phyloP scores from a whole-genome alignment of 2,113 vertebrate genomes.

The Sebastes fasciatus region DNA sequence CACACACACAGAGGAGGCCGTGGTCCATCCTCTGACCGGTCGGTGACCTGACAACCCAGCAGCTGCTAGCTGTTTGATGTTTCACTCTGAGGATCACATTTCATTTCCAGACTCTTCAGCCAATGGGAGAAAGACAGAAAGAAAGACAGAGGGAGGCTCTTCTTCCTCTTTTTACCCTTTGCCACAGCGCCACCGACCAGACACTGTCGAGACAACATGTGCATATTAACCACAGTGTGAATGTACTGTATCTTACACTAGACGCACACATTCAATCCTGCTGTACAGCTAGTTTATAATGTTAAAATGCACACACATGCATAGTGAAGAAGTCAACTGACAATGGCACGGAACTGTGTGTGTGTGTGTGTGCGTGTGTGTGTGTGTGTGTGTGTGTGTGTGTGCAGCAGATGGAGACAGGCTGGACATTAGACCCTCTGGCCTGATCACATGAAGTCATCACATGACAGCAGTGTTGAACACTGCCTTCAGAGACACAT shows the following conservation, averaged over 20 bases:
- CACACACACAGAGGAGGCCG: slow-evolving; percentile 59
- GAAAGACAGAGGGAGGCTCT: slow-evolving; percentile 52
- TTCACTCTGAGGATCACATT: slow-evolving; percentile 82
- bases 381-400: slow-evolving; percentile 39
- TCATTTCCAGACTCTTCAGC: slow-evolving; percentile 80
- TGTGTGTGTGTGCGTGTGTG: slow-evolving; percentile 14
- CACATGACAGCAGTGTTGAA: slow-evolving; percentile 67
- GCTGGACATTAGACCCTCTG: slow-evolving; percentile 72
- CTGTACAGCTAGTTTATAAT: not conserved
- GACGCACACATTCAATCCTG: not conserved
- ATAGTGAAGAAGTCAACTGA: slow-evolving; percentile 35
- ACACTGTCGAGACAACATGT: not conserved
- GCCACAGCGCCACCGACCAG: slow-evolving; percentile 31
- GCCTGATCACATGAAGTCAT: slow-evolving; percentile 69
- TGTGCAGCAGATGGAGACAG: slow-evolving; percentile 68
- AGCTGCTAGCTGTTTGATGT: slow-evolving; percentile 86
- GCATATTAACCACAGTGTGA: not conserved
- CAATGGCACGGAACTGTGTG: slow-evolving; percentile 14
- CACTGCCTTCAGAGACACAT: slow-evolving; percentile 38
- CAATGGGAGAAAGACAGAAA: slow-evolving; percentile 64
- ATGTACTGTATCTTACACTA: not conserved
- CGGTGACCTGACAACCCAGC: slow-evolving; percentile 80
- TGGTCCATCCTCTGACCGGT: slow-evolving; percentile 83
- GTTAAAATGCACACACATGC: slow-evolving; percentile 37
- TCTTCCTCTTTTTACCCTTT: slow-evolving; percentile 52